Conservation (phyloP, 1,140 invertebrate species). For the Tetragnatha versicolor region DNA sequence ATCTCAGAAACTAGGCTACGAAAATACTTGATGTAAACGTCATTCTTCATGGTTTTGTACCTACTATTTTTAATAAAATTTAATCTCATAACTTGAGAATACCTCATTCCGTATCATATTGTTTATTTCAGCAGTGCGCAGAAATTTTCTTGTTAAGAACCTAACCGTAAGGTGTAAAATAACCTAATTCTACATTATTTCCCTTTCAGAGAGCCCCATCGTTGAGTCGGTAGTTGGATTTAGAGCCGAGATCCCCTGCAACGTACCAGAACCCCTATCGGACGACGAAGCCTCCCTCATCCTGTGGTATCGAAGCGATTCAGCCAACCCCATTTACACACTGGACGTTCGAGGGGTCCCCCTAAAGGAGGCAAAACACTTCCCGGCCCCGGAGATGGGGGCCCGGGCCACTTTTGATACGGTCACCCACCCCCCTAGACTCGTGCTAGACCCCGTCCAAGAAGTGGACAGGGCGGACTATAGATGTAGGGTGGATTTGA, state of each 20-base stretch:
- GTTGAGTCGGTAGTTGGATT: constrained; percentile 70
- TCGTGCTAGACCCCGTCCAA: constrained; percentile 79
- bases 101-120: no score
- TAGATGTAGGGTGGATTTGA: constrained; percentile 88
- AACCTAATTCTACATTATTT: no score
- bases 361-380: constrained; percentile 50
- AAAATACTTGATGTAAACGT: no score
- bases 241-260: constrained; percentile 81
- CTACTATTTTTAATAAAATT: no score
- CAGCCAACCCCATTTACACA: constrained; percentile 84
- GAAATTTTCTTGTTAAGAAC: no score
- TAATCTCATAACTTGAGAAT: no score
- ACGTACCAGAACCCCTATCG: constrained; percentile 75
- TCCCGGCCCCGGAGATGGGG: constrained; percentile 30
- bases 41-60: no score
- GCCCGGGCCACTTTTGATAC: constrained; percentile 55
- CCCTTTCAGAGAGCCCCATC: constrained; percentile 6
- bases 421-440: constrained; percentile 69
- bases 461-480: constrained; percentile 83
- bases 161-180: no score
- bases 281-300: constrained; percentile 88
- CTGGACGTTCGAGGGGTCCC: constrained; percentile 51
- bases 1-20: no score
- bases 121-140: no score
- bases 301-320: constrained; percentile 84